Percentiles rank a stretch among this genome's conserved stretches.
phyloP scores from a whole-genome alignment of 2,113 vertebrate genomes.

The Proteles cristata region DNA sequence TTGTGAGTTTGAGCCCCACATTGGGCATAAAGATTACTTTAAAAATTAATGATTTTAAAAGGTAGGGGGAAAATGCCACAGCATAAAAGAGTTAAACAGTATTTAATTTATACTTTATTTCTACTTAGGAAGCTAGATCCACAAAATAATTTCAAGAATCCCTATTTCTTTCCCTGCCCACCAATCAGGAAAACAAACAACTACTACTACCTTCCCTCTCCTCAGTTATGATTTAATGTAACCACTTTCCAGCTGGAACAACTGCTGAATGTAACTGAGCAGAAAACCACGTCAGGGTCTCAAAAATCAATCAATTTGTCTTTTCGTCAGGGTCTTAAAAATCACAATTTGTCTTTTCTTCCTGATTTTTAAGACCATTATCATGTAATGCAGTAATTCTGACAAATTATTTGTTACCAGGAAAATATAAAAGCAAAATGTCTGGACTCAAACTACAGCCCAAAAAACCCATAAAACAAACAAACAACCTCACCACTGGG shows the following conservation, averaged over 20 bases:
- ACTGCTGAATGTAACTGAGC: background rate
- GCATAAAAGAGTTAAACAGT: background rate
- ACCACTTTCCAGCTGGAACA: background rate
- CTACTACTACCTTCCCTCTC: background rate
- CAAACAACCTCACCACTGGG: no score
- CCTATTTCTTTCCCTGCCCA: background rate
- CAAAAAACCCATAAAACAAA: background rate
- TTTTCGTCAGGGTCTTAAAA: slow-evolving; percentile 5
- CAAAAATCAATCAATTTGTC: slow-evolving; percentile 21
- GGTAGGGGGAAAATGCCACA: background rate
- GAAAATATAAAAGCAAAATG: background rate
- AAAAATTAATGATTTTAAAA: no score
- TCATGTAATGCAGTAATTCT: background rate
- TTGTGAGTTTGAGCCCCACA: no score
- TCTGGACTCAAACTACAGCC: background rate
- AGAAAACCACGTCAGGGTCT: background rate
- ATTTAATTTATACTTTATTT: background rate
- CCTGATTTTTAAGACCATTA: background rate
- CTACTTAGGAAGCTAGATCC: background rate
- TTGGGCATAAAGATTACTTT: no score
- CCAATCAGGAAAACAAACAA: background rate
- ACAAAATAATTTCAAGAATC: background rate
- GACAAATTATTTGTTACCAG: background rate
- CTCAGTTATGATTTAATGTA: background rate
- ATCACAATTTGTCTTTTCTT: slow-evolving; percentile 47